These are phyloP conservation scores for Cynodonichthys magdalenae DNA, from an alignment of 2,797 vertebrate genomes.

Conservation along the genomic window DNA sequence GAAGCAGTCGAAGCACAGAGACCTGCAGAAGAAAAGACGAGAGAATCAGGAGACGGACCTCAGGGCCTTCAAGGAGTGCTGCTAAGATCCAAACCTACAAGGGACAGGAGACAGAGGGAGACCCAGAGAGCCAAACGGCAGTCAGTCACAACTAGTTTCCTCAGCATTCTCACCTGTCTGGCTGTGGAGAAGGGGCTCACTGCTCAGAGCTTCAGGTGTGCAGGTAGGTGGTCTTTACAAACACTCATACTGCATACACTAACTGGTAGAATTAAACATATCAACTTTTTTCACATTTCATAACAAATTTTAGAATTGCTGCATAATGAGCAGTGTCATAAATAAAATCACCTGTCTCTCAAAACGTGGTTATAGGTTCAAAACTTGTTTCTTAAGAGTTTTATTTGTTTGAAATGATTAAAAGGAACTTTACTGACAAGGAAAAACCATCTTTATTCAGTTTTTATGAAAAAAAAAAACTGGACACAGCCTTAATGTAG, in stretches of 20 bases:
- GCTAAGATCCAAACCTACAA: conserved; percentile 68
- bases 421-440: too few relatives aligned
- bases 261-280: too few relatives aligned
- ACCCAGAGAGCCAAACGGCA: conserved; percentile 89
- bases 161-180: conserved; percentile 94
- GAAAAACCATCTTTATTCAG: too few relatives aligned
- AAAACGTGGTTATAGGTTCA: too few relatives aligned
- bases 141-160: conserved; percentile 96
- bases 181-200: conserved; percentile 96
- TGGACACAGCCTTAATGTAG: too few relatives aligned
- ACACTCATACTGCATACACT: not conserved
- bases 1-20: conserved; percentile 78
- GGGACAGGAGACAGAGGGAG: conserved; percentile 78
- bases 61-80: conserved; percentile 72
- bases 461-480: too few relatives aligned
- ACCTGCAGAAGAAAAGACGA: conserved; percentile 67
- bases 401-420: too few relatives aligned
- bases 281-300: too few relatives aligned
- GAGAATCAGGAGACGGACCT: conserved; percentile 66
- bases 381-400: too few relatives aligned
- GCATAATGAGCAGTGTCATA: too few relatives aligned
- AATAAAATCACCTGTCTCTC: too few relatives aligned
- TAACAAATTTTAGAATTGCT: too few relatives aligned
- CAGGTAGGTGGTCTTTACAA: conserved; percentile 82
- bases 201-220: conserved; percentile 97